Percentiles rank a stretch among this genome's conserved stretches.
Conservation (phyloP, 2,113 vertebrate species). For the Phycodurus eques region DNA sequence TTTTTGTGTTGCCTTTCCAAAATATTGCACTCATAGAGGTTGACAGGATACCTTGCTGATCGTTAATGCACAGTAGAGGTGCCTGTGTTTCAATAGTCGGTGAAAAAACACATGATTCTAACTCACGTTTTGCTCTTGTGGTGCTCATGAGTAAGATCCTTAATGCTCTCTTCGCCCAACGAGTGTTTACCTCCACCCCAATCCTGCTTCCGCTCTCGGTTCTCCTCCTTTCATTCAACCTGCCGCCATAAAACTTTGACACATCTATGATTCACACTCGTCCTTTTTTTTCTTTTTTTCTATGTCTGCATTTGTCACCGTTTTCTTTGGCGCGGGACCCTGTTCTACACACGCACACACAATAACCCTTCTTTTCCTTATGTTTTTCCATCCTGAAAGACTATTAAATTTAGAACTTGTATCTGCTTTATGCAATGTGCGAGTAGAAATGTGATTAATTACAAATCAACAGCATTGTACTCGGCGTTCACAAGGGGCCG, state of each 20-base stretch:
- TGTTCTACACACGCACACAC: slow-evolving; percentile 13
- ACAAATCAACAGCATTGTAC: slow-evolving; percentile 28
- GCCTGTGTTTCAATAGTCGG: background rate
- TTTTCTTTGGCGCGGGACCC: slow-evolving; percentile 10
- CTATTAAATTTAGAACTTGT: slow-evolving; percentile 27
- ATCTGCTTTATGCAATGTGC: slow-evolving; percentile 24
- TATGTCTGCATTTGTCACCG: slow-evolving; percentile 13
- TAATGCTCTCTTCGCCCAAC: slow-evolving; percentile 21
- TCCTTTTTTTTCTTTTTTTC: background rate
- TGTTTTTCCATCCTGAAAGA: slow-evolving; percentile 10
- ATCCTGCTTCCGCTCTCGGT: background rate
- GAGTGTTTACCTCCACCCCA: background rate
- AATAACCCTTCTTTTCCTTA: background rate
- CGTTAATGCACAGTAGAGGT: slow-evolving; percentile 12
- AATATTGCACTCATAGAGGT: slow-evolving; percentile 32
- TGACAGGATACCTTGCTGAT: slow-evolving; percentile 12
- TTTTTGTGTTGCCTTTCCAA: slow-evolving; percentile 43
- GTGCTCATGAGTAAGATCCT: background rate
- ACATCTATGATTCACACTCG: background rate
- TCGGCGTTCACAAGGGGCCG: slow-evolving; percentile 20
- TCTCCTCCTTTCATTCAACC: slow-evolving; percentile 9
- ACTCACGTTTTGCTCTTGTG: no score
- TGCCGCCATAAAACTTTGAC: slow-evolving; percentile 26
- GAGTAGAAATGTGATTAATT: slow-evolving; percentile 42
- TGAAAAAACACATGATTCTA: no score